Evolutionary conservation across 2,888 invertebrate genomes (phyloP).

Genomic region (Trissolcus brochymenae): DNA sequence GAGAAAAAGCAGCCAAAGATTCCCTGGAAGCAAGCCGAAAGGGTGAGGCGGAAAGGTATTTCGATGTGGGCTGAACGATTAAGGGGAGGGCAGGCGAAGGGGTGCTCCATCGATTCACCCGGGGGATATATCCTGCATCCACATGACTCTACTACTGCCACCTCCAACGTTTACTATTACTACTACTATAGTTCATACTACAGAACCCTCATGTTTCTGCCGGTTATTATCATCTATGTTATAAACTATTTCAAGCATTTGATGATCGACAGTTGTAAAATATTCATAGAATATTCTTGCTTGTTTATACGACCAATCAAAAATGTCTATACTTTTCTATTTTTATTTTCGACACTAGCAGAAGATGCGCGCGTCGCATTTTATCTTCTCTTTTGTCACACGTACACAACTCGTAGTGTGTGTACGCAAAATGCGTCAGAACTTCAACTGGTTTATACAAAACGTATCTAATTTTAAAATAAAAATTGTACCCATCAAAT

Average conservation of each 20-base stretch:
- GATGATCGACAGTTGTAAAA: background rate
- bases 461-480: background rate
- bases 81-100: conserved; percentile 60
- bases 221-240: conserved; percentile 2
- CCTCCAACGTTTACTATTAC: conserved; percentile 25
- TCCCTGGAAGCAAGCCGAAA: conserved; percentile 33
- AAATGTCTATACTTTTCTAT: no score
- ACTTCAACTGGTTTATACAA: background rate
- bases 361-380: background rate
- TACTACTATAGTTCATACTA: conserved; percentile 25
- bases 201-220: background rate
- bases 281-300: no score
- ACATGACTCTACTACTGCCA: conserved; percentile 44
- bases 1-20: conserved; percentile 37
- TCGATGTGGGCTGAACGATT: conserved; percentile 53
- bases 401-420: background rate
- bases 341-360: no score
- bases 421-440: background rate
- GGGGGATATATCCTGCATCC: conserved; percentile 69
- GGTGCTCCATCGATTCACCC: conserved; percentile 73
- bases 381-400: background rate
- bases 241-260: background rate
- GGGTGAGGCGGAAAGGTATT: conserved; percentile 44
- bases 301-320: no score
- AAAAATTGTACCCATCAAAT: no score